phyloP scores from a whole-genome alignment of 2,113 vertebrate species.

The Hypanus sabinus region DNA sequence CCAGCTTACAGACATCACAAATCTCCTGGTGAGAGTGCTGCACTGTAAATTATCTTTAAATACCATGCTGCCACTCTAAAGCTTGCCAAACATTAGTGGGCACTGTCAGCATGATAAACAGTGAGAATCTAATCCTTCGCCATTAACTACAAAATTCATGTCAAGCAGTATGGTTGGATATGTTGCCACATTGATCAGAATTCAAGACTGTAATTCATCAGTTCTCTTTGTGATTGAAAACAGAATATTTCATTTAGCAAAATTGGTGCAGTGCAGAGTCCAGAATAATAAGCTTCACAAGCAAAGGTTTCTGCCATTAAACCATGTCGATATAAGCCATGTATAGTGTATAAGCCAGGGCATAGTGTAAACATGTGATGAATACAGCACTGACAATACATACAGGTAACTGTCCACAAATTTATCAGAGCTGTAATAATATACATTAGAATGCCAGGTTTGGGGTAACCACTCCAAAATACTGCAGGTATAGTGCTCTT shows the following conservation, averaged over 20 bases:
- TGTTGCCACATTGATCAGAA: too few species aligned
- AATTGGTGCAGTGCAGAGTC: background rate
- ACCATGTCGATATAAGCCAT: background rate
- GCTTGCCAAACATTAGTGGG: too few species aligned
- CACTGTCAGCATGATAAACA: too few species aligned
- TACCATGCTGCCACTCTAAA: too few species aligned
- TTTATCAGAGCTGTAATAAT: background rate
- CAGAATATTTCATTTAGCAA: background rate
- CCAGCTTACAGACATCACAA: too few species aligned
- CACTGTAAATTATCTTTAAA: too few species aligned
- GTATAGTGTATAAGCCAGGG: too few species aligned
- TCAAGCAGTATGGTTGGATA: too few species aligned
- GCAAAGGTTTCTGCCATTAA: background rate
- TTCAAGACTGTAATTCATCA: background rate
- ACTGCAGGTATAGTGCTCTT: background rate
- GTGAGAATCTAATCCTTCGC: too few species aligned
- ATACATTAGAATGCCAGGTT: background rate
- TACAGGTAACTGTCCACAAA: background rate
- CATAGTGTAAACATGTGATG: background rate
- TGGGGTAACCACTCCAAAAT: background rate
- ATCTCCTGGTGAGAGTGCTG: too few species aligned
- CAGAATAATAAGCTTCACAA: background rate
- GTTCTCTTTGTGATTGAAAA: background rate
- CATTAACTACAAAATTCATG: too few species aligned
- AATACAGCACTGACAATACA: too few species aligned